Evolutionary conservation across 1,140 invertebrate species (phyloP).

Genomic region (Drosophila subpulchrella): DNA sequence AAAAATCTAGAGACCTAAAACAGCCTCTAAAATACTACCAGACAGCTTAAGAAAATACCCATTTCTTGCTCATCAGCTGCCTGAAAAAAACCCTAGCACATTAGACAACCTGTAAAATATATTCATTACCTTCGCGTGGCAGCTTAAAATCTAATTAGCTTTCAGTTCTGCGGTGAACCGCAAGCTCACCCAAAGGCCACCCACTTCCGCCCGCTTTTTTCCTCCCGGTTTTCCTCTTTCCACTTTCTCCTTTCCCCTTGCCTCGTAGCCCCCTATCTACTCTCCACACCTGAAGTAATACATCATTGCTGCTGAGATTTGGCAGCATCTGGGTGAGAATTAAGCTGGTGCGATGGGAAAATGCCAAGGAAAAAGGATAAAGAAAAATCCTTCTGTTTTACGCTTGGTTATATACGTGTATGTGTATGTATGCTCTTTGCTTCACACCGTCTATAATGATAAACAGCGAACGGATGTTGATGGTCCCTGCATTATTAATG

Average conservation of each 20-base stretch:
- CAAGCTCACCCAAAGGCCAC: slow-evolving; percentile 29
- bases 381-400: slow-evolving; percentile 70
- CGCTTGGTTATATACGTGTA: slow-evolving; percentile 2
- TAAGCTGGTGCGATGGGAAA: slow-evolving; percentile 16
- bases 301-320: slow-evolving; percentile 73
- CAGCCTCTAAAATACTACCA: not conserved
- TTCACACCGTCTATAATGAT: slow-evolving; percentile 66
- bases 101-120: slow-evolving; percentile 50
- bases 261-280: not conserved
- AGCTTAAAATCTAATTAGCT: slow-evolving; percentile 75
- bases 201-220: slow-evolving; percentile 39
- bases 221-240: not conserved
- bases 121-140: slow-evolving; percentile 58
- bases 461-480: slow-evolving; percentile 76
- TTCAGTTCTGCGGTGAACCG: slow-evolving; percentile 61
- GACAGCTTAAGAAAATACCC: slow-evolving; percentile 29
- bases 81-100: slow-evolving; percentile 4
- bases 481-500: slow-evolving; percentile 81
- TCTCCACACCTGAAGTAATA: slow-evolving; percentile 48
- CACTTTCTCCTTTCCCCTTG: not conserved
- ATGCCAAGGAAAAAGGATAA: slow-evolving; percentile 13
- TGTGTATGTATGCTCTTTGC: slow-evolving; percentile 36
- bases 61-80: slow-evolving; percentile 14
- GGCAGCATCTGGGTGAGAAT: slow-evolving; percentile 44
- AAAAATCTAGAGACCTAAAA: not conserved